Conservation (phyloP, 2,113 vertebrate genomes). For the Pseudorectes ferrugineus region DNA sequence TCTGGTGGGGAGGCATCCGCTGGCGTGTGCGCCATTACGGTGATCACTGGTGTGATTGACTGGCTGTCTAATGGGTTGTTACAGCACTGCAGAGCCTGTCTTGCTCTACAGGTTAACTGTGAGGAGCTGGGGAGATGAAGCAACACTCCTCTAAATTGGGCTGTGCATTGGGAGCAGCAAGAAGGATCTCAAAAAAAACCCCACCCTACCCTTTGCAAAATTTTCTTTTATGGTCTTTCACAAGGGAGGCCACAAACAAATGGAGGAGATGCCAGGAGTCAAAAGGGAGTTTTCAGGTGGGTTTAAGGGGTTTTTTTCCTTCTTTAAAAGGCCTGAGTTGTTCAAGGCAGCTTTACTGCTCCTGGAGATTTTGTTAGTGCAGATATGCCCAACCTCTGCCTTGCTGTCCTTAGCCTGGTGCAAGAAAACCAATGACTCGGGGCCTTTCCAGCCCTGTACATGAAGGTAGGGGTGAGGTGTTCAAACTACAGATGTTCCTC, state of each 20-base stretch:
- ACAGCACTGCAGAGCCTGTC: constrained; percentile 11
- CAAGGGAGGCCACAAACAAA: not conserved
- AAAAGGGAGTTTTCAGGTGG: not conserved
- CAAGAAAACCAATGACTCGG: not conserved
- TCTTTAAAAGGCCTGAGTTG: not conserved
- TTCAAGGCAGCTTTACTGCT: not conserved
- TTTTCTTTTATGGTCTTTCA: not conserved
- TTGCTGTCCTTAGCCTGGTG: not conserved
- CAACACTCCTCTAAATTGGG: constrained; percentile 25
- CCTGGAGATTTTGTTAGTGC: not conserved
- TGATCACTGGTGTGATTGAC: constrained; percentile 4
- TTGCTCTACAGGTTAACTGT: constrained; percentile 28
- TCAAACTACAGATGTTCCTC: not conserved
- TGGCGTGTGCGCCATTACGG: not conserved
- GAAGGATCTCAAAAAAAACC: not conserved
- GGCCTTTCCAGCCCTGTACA: not conserved
- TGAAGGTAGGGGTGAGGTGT: not conserved
- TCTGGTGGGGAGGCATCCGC: not conserved
- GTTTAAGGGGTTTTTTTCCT: not conserved
- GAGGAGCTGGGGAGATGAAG: constrained; percentile 33
- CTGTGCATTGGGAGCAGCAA: constrained; percentile 14
- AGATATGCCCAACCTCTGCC: not conserved
- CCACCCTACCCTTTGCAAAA: not conserved
- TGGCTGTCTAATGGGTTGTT: constrained; percentile 20
- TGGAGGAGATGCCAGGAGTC: not conserved